These are phyloP conservation scores for Phymorhynchus buccinoides DNA, from an alignment of 1,140 invertebrate species.

Conservation along the genomic window DNA sequence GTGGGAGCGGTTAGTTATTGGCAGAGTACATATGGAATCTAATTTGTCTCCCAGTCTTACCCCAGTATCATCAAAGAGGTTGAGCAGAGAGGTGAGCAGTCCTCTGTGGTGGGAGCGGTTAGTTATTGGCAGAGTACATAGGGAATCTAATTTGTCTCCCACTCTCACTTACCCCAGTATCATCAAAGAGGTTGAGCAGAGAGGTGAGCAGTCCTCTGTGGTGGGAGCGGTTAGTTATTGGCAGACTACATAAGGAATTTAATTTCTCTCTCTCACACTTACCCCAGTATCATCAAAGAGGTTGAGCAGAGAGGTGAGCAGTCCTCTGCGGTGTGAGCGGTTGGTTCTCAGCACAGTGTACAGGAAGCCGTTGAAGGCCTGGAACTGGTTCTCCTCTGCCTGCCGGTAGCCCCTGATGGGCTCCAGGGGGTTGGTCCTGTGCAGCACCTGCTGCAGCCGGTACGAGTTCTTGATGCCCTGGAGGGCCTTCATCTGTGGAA, in stretches of 20 bases:
- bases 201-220: too few relatives aligned
- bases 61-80: slow-evolving; percentile 95
- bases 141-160: too few relatives aligned
- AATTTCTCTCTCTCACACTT: too few relatives aligned
- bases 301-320: slow-evolving; percentile 92
- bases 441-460: slow-evolving; percentile 80
- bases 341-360: slow-evolving; percentile 93
- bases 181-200: too few relatives aligned
- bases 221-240: too few relatives aligned
- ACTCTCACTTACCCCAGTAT: too few relatives aligned
- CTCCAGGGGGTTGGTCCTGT: slow-evolving; percentile 59
- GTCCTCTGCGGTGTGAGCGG: slow-evolving; percentile 92
- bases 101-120: slow-evolving; percentile 94
- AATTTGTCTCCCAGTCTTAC: too few relatives aligned
- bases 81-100: slow-evolving; percentile 90
- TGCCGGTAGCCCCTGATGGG: slow-evolving; percentile 82
- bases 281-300: slow-evolving; percentile 95
- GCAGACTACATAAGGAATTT: too few relatives aligned
- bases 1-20: too few relatives aligned
- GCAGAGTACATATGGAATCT: too few relatives aligned
- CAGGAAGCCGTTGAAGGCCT: slow-evolving; percentile 94
- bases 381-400: slow-evolving; percentile 85
- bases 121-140: too few relatives aligned
- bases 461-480: slow-evolving; percentile 75
- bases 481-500: slow-evolving; percentile 73